phyloP scores from a whole-genome alignment of 2,113 vertebrate species.

The Hippocampus guttulatus region DNA sequence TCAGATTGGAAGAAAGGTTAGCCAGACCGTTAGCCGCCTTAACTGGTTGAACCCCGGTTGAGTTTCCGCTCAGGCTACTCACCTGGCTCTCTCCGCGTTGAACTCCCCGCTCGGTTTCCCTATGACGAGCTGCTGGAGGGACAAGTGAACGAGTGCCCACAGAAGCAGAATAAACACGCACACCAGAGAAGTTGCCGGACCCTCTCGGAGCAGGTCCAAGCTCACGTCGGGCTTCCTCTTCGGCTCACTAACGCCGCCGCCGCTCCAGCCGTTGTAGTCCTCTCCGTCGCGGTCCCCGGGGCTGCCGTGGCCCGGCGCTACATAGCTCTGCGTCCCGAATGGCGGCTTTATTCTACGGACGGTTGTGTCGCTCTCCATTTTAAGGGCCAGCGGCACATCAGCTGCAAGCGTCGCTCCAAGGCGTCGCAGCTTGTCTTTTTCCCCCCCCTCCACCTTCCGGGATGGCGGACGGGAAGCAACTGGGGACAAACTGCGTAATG shows the following conservation, averaged over 20 bases:
- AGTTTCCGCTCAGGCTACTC: conserved; percentile 18
- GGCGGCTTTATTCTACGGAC: conserved; percentile 65
- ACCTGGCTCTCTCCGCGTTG: conserved; percentile 70
- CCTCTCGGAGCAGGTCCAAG: conserved; percentile 63
- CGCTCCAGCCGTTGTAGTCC: conserved; percentile 50
- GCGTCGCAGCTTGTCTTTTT: conserved; percentile 10
- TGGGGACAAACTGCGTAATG: conserved; percentile 62
- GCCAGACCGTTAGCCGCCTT: not conserved
- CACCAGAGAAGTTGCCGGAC: conserved; percentile 56
- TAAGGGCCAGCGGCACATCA: conserved; percentile 46
- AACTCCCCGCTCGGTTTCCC: conserved; percentile 68
- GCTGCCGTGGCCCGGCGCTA: conserved; percentile 16
- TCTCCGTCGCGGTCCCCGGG: conserved; percentile 4
- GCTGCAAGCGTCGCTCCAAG: conserved; percentile 28
- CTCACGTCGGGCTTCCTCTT: conserved; percentile 65
- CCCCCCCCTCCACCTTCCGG: not conserved
- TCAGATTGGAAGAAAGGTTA: conserved; percentile 53
- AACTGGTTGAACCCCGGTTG: not conserved
- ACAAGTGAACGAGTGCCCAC: conserved; percentile 73
- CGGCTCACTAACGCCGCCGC: conserved; percentile 30
- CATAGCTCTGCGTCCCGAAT: conserved; percentile 30
- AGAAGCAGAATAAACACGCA: conserved; percentile 66
- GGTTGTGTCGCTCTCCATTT: conserved; percentile 74
- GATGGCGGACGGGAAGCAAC: conserved; percentile 41
- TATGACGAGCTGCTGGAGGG: conserved; percentile 71